These are phyloP conservation scores for Brachionus sp. DNA, from an alignment of 1,140 invertebrate genomes.

Conservation along the genomic window DNA sequence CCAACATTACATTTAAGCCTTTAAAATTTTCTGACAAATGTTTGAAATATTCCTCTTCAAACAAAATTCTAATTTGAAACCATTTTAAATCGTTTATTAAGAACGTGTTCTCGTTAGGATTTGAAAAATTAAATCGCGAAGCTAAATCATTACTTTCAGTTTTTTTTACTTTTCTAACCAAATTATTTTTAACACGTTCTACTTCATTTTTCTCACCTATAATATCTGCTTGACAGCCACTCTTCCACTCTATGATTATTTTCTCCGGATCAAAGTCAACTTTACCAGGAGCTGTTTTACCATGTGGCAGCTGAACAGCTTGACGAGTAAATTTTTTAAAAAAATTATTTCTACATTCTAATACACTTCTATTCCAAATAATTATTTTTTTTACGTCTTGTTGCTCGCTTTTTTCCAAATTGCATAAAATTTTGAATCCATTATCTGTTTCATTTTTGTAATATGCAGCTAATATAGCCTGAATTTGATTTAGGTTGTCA, in stretches of 20 bases:
- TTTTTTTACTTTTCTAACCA: not conserved
- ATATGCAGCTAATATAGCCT: not conserved
- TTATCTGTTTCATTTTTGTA: not conserved
- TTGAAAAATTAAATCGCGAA: not conserved
- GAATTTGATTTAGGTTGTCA: not conserved
- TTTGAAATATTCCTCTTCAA: conserved; percentile 10
- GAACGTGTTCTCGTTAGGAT: not conserved
- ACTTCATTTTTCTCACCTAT: not conserved
- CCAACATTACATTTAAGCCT: conserved; percentile 7
- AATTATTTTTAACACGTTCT: not conserved
- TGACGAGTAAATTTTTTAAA: not conserved
- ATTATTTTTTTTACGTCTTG: not conserved
- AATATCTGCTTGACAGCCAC: not conserved
- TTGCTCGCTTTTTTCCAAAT: not conserved
- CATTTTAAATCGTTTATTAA: conserved; percentile 9
- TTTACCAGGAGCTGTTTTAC: not conserved
- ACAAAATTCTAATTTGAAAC: conserved; percentile 26
- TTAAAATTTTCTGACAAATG: conserved; percentile 20
- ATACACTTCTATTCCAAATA: not conserved
- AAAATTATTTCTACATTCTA: not conserved
- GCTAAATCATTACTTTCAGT: not conserved
- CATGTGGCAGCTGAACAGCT: not conserved
- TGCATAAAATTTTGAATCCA: not conserved
- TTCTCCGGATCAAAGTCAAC: not conserved
- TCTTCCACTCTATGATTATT: not conserved